Evolutionary conservation across 2,888 invertebrate genomes (phyloP).

Genomic region (Athalia rosae): DNA sequence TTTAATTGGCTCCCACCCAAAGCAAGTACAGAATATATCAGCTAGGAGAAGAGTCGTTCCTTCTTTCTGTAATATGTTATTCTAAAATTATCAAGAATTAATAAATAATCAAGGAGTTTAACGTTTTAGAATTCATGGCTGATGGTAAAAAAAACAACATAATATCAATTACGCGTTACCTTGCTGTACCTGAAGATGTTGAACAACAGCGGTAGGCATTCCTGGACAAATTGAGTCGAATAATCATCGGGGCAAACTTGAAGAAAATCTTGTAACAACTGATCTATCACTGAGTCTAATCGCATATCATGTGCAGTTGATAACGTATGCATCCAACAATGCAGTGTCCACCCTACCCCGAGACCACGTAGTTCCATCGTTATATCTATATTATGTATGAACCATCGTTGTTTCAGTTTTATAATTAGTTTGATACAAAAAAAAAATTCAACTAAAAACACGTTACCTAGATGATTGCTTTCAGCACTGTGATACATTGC

Average conservation of each 20-base stretch:
- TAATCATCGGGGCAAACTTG: constrained; percentile 94
- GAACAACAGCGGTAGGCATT: constrained; percentile 91
- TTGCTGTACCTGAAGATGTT: constrained; percentile 93
- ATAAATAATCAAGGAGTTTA: not conserved
- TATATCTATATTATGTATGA: constrained; percentile 78
- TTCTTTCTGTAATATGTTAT: constrained; percentile 81
- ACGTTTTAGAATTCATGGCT: not conserved
- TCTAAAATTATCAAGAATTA: constrained; percentile 23
- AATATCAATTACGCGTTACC: constrained; percentile 73
- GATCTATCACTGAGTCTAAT: constrained; percentile 90
- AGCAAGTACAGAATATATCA: constrained; percentile 92
- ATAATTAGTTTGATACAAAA: constrained; percentile 35
- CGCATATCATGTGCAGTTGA: constrained; percentile 90
- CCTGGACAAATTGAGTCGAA: constrained; percentile 91
- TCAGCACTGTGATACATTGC: constrained; percentile 97
- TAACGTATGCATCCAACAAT: constrained; percentile 94
- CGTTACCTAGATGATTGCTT: constrained; percentile 87
- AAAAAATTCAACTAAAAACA: constrained; percentile 5
- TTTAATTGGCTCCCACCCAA: constrained; percentile 90
- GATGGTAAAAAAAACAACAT: constrained; percentile 32
- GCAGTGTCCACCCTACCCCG: constrained; percentile 93
- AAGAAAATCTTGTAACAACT: constrained; percentile 90
- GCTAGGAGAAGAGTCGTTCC: constrained; percentile 90
- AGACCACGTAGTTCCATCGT: constrained; percentile 90
- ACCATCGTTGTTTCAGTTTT: not conserved